These are phyloP conservation scores for Drosophila silvestris DNA, from an alignment of 2,888 invertebrate genomes.

Conservation along the genomic window DNA sequence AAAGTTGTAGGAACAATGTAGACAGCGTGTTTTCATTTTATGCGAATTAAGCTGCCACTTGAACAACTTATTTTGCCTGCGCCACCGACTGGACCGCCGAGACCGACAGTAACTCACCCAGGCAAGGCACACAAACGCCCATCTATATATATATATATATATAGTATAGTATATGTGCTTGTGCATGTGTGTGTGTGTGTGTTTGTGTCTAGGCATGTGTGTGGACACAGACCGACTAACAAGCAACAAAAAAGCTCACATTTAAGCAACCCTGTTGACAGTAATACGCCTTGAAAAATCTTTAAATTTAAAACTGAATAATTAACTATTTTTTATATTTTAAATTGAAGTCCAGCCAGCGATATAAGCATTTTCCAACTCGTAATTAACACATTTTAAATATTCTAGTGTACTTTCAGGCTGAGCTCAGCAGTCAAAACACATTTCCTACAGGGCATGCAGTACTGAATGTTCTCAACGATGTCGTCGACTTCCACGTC, in stretches of 20 bases:
- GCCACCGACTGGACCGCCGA: constrained; percentile 63
- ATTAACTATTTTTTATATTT: constrained; percentile 4
- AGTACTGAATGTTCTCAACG: constrained; percentile 32
- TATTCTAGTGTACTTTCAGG: constrained; percentile 67
- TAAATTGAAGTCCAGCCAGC: neutral
- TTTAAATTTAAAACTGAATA: neutral
- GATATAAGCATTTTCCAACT: neutral
- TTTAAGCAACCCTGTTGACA: constrained; percentile 49
- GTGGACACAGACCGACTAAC: constrained; percentile 29
- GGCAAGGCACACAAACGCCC: constrained; percentile 32
- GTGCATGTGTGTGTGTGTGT: constrained; percentile 8
- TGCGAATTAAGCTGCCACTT: constrained; percentile 85
- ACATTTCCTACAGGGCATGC: constrained; percentile 69
- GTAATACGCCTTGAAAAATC: constrained; percentile 10
- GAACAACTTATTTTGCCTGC: constrained; percentile 78
- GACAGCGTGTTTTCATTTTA: constrained; percentile 85
- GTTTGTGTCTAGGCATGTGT: constrained; percentile 39
- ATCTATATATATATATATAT: constrained; percentile 4
- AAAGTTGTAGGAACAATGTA: constrained; percentile 85
- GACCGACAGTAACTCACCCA: constrained; percentile 62
- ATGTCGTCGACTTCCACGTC: constrained; percentile 60
- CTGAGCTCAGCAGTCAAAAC: constrained; percentile 35
- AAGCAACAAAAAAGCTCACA: constrained; percentile 34
- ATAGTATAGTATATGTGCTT: constrained; percentile 5
- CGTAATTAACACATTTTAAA: constrained; percentile 23